These are phyloP conservation scores for Ceramica pisi DNA, from an alignment of 2,888 invertebrate genomes.

Conservation along the genomic window DNA sequence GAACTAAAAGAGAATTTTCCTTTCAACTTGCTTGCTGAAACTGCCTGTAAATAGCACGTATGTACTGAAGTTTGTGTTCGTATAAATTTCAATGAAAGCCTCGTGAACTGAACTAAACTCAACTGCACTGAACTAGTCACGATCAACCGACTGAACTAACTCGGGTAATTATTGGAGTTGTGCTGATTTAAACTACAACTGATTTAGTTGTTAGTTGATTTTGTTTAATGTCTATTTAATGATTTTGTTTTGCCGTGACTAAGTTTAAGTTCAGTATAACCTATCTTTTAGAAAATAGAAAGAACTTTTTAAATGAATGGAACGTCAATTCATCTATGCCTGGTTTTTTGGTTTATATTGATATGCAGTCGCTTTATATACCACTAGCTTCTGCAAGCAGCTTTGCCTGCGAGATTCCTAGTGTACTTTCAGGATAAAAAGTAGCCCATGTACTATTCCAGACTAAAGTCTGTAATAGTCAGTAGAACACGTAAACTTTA, in stretches of 20 bases:
- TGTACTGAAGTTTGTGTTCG: slow-evolving; percentile 16
- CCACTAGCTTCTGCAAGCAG: too few relatives aligned
- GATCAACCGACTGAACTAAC: slow-evolving; percentile 16
- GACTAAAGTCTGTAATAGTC: too few relatives aligned
- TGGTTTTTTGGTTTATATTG: neutral
- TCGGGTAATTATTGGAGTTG: slow-evolving; percentile 21
- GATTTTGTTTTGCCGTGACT: too few relatives aligned
- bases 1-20: slow-evolving; percentile 6
- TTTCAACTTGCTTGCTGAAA: slow-evolving; percentile 14
- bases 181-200: slow-evolving; percentile 6
- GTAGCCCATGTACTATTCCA: too few relatives aligned
- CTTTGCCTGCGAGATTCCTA: too few relatives aligned
- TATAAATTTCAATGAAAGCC: slow-evolving; percentile 42
- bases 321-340: neutral
- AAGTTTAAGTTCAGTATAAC: too few relatives aligned
- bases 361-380: too few relatives aligned
- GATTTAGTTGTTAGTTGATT: neutral
- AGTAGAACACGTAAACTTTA: too few relatives aligned
- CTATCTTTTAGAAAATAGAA: too few relatives aligned
- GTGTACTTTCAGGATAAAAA: too few relatives aligned
- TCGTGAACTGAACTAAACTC: slow-evolving; percentile 16
- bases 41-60: slow-evolving; percentile 16
- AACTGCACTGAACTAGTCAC: slow-evolving; percentile 13
- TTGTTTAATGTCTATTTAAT: too few relatives aligned
- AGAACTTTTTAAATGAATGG: too few relatives aligned